Evolutionary conservation across 2,888 invertebrate species (phyloP).

Genomic region (Clepsis dumicolana): DNA sequence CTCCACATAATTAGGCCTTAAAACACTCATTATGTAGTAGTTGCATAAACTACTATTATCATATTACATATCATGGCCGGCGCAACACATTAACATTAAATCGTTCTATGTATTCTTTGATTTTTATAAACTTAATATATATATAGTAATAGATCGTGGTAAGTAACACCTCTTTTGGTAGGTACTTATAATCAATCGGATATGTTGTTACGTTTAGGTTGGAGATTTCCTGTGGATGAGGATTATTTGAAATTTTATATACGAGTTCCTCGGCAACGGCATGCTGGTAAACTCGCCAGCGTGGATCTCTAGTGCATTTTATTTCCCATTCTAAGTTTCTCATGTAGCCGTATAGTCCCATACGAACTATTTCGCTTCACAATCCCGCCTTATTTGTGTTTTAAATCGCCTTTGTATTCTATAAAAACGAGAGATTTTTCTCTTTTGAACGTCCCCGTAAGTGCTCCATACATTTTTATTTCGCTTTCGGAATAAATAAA

Average conservation of each 20-base stretch:
- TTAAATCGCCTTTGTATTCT: constrained; percentile 55
- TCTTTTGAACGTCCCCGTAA: constrained; percentile 35
- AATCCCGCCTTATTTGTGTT: constrained; percentile 55
- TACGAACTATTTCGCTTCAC: constrained; percentile 53
- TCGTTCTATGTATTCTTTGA: too few relatives aligned
- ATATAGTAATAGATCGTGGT: neutral
- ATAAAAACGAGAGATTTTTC: constrained; percentile 49
- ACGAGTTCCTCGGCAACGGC: neutral
- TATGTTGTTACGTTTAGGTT: neutral
- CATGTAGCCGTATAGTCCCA: constrained; percentile 51
- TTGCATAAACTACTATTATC: too few relatives aligned
- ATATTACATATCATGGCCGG: too few relatives aligned
- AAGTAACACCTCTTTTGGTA: neutral
- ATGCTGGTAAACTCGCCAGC: constrained; percentile 20
- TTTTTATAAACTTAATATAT: too few relatives aligned
- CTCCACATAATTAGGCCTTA: too few relatives aligned
- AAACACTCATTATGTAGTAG: too few relatives aligned
- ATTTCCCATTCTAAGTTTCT: constrained; percentile 52
- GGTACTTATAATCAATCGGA: neutral
- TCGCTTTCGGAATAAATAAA: constrained; percentile 32
- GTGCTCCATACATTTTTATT: constrained; percentile 40
- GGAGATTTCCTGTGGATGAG: neutral
- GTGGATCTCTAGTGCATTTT: constrained; percentile 50
- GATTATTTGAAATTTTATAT: neutral
- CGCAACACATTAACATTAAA: too few relatives aligned